Percentiles rank a stretch among this genome's conserved stretches.
Evolutionary conservation across 2,888 invertebrate species (phyloP).

Genomic region (Entomobrya multifasciata): DNA sequence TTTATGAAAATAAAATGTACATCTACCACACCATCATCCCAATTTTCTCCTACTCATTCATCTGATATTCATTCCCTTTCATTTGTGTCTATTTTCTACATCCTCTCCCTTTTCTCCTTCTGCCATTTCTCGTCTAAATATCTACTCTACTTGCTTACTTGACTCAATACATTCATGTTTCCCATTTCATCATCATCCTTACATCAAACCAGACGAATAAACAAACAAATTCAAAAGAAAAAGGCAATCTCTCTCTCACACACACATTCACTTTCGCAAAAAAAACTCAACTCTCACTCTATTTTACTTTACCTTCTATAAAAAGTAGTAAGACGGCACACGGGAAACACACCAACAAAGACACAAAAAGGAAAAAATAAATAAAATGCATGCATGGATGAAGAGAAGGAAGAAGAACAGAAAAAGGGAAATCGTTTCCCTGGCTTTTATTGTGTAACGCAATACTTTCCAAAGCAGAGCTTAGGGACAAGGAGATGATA

Average conservation of each 20-base stretch:
- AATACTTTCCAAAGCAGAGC: no score
- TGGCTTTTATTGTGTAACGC: background rate
- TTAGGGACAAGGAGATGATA: no score
- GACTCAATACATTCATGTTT: background rate
- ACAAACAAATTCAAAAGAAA: conserved; percentile 31
- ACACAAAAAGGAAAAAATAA: background rate
- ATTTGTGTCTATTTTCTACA: background rate
- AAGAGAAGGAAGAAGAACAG: background rate
- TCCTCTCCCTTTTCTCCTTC: background rate
- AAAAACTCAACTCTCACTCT: background rate
- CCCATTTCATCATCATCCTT: background rate
- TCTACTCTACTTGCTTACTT: background rate
- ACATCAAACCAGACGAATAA: background rate
- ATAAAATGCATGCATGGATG: conserved; percentile 46
- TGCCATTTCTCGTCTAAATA: no score
- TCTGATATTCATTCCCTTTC: conserved; percentile 53
- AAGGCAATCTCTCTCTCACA: conserved; percentile 23
- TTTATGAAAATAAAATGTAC: no score
- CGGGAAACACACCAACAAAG: no score
- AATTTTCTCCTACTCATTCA: conserved; percentile 16
- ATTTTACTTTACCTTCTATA: background rate
- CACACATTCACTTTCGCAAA: background rate
- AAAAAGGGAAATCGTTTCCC: background rate
- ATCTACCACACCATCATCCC: no score
- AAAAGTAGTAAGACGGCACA: no score